Evolutionary conservation across 2,888 invertebrate genomes (phyloP), one percentile per base, ranked within the genome.

Genomic region (Limulus polyphemus): DNA sequence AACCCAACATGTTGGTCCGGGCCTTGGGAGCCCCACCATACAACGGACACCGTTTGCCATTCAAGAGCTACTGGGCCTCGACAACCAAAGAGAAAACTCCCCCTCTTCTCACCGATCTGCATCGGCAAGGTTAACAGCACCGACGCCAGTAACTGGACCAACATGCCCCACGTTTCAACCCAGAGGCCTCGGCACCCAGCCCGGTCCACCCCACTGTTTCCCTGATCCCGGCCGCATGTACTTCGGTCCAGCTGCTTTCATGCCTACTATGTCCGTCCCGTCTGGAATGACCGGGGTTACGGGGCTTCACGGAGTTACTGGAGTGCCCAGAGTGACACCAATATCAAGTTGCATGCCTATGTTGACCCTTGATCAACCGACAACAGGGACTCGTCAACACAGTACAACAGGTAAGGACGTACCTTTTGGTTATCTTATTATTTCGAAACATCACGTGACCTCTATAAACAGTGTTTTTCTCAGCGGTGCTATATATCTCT

Each of bases 31-130:
- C 7, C 32, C 32, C 32, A 32, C 32, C 32, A 7, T 87, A 72
- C 88, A 89, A 77, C 81, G 89, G 71, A 87, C 88, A 70, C 89
- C 90, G 58, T 91, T 91, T 77, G 90, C 87, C 68, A 91, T 91
- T 73, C 90, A 90, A 77, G 90, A 91, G 79, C 81, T 91, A 72
- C 80, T 91, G 71, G 90, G 91, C 10, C 81, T 90, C 59, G 83
- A 32, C 32, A 32, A 32, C 32, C 32, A 32, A 32, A 32, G 32
- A 32, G 32, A 32, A 32, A 32, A 32, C 32, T 32, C 32, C 32
- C 32, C 32, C 32, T 32, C 32, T 32, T 32, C 32, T 32, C 32
- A 32, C 32, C 32, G 32, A 32, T 32, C 32, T 32, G 7, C 32
- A 32, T 32, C 32, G 32, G 32, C 32, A 32, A 32, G 32, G 32